Conservation (phyloP, 2,113 vertebrate genomes). For the Ophiodon elongatus region DNA sequence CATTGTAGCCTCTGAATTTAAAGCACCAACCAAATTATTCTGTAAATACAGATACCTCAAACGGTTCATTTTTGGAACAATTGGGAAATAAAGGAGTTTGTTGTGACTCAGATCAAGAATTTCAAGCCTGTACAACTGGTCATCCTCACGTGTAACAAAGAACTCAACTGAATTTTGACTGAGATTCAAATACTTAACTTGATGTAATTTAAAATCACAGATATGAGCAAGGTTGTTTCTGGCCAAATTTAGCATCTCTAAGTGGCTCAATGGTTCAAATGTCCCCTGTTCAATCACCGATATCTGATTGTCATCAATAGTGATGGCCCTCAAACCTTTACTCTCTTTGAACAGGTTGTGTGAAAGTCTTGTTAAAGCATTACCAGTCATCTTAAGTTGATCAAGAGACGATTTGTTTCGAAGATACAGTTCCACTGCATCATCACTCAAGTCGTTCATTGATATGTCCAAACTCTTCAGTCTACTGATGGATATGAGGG, state of each 20-base stretch:
- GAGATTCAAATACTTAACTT: slow-evolving; percentile 84
- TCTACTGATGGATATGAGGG: slow-evolving; percentile 69
- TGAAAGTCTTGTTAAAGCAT: slow-evolving; percentile 79
- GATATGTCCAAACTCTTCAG: slow-evolving; percentile 85
- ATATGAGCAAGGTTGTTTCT: slow-evolving; percentile 83
- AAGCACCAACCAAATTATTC: slow-evolving; percentile 79
- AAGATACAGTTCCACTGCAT: slow-evolving; percentile 81
- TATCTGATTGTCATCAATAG: slow-evolving; percentile 84
- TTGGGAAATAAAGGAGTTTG: slow-evolving; percentile 83
- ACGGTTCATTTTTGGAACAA: slow-evolving; percentile 75
- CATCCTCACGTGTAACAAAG: slow-evolving; percentile 69
- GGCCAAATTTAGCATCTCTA: slow-evolving; percentile 82
- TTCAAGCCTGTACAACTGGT: slow-evolving; percentile 76
- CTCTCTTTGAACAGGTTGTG: slow-evolving; percentile 74
- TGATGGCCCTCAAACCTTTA: slow-evolving; percentile 68
- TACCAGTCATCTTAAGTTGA: slow-evolving; percentile 81
- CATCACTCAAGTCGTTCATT: slow-evolving; percentile 79
- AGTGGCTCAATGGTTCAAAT: slow-evolving; percentile 79
- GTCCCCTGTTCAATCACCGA: slow-evolving; percentile 81
- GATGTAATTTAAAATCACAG: slow-evolving; percentile 84
- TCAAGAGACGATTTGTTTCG: slow-evolving; percentile 79
- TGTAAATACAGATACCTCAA: slow-evolving; percentile 86
- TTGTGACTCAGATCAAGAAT: slow-evolving; percentile 86
- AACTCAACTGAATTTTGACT: slow-evolving; percentile 85
- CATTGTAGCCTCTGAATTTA: slow-evolving; percentile 60